Percentiles rank a stretch among this genome's conserved stretches.
Conservation (phyloP, 2,888 invertebrate species). For the Ormyrus labotus region DNA sequence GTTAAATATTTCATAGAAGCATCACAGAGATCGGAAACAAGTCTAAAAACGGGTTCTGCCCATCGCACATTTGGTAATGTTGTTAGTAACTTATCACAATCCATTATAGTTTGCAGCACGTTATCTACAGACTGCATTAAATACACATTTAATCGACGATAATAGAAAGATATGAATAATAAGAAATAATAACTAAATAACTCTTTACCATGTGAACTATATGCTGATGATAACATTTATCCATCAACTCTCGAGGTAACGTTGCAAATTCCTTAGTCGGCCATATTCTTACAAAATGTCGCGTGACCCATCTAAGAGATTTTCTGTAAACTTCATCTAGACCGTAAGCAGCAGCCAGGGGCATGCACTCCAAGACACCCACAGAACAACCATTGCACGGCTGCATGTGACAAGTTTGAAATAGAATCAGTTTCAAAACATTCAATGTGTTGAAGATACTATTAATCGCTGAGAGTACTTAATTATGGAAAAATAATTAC, state of each 20-base stretch:
- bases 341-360: slow-evolving; percentile 89
- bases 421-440: too few species aligned
- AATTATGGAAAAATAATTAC: neutral
- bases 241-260: slow-evolving; percentile 87
- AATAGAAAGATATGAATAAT: neutral
- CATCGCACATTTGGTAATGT: slow-evolving; percentile 88
- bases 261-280: slow-evolving; percentile 92
- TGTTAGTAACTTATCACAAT: slow-evolving; percentile 88
- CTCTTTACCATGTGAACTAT: slow-evolving; percentile 83
- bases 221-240: slow-evolving; percentile 90
- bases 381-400: slow-evolving; percentile 93
- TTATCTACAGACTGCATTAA: slow-evolving; percentile 83
- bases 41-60: slow-evolving; percentile 87
- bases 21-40: slow-evolving; percentile 88
- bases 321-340: slow-evolving; percentile 91
- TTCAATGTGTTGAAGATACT: too few species aligned
- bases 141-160: neutral
- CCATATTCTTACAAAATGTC: slow-evolving; percentile 92
- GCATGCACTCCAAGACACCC: slow-evolving; percentile 91
- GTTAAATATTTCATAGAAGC: slow-evolving; percentile 88
- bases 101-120: slow-evolving; percentile 88
- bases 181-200: neutral
- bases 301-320: slow-evolving; percentile 91
- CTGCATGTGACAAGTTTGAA: slow-evolving; percentile 74
- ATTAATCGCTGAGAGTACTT: neutral